Percentiles rank a stretch among this genome's conserved stretches.
These are phyloP conservation scores for Grammomys surdaster DNA, from an alignment of 2,113 vertebrate species.

Conservation along the genomic window DNA sequence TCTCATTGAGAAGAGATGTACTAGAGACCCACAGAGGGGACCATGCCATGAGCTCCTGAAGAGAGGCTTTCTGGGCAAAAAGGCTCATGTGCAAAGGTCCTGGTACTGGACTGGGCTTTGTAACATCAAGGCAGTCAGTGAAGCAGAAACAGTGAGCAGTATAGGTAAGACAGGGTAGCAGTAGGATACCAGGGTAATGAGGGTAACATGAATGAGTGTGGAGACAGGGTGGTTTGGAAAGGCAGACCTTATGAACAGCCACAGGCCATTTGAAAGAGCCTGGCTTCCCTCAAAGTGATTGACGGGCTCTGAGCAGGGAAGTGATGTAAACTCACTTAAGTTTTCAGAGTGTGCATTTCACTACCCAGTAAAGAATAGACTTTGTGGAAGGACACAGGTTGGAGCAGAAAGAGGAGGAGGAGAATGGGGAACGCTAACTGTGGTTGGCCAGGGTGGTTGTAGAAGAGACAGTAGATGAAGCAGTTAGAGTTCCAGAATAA, in stretches of 20 bases:
- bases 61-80: background rate
- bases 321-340: background rate
- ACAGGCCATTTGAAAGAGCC: background rate
- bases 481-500: background rate
- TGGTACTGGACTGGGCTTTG: background rate
- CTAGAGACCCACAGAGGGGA: background rate
- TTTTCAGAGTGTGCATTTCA: background rate
- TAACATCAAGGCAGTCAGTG: background rate
- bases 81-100: background rate
- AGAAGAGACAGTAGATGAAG: background rate
- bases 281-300: background rate
- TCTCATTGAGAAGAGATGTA: background rate
- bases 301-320: background rate
- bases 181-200: background rate
- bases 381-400: background rate
- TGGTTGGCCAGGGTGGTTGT: background rate
- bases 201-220: background rate
- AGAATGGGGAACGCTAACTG: background rate
- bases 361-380: background rate
- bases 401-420: background rate
- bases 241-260: background rate
- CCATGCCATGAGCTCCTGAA: background rate
- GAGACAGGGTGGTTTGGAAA: background rate
- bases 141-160: background rate
- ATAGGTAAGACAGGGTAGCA: background rate